These are phyloP conservation scores for Sinotaia quadrata DNA, from an alignment of 2,888 invertebrate genomes.

Conservation along the genomic window DNA sequence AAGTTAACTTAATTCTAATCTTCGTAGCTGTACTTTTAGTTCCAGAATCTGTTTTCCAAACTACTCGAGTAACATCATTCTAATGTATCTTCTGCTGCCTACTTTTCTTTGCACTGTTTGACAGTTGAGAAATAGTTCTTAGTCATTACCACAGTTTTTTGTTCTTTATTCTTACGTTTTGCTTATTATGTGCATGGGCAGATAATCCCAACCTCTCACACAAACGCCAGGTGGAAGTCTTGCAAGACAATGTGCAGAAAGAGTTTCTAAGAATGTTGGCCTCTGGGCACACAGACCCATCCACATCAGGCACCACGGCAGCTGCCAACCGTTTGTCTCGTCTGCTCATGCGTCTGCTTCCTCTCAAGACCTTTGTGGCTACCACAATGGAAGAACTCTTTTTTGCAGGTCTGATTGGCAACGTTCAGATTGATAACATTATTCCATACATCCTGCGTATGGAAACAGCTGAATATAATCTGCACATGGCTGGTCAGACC, in stretches of 20 bases:
- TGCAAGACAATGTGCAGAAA: constrained; percentile 79
- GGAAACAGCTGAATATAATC: constrained; percentile 72
- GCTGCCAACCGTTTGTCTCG: constrained; percentile 94
- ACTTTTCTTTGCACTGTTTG: too few relatives aligned
- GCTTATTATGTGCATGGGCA: too few relatives aligned
- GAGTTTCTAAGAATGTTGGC: constrained; percentile 74
- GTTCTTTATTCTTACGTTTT: too few relatives aligned
- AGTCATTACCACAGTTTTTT: too few relatives aligned
- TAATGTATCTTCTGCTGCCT: too few relatives aligned
- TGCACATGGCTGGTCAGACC: constrained; percentile 61
- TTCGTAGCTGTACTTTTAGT: too few relatives aligned
- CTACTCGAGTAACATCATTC: too few relatives aligned
- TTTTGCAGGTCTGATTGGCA: constrained; percentile 92
- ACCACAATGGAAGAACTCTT: constrained; percentile 95
- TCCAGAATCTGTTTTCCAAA: too few relatives aligned
- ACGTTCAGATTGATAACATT: constrained; percentile 95
- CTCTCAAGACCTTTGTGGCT: constrained; percentile 74
- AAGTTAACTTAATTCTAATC: too few relatives aligned
- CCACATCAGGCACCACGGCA: constrained; percentile 74
- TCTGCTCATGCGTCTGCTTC: constrained; percentile 77
- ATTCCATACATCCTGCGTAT: constrained; percentile 89
- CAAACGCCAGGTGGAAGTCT: constrained; percentile 76
- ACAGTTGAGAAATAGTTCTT: too few relatives aligned
- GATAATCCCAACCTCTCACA: constrained; percentile 75
- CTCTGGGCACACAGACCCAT: constrained; percentile 41